Evolutionary conservation across 2,797 vertebrate species (phyloP).

Genomic region (Erethizon dorsatum): DNA sequence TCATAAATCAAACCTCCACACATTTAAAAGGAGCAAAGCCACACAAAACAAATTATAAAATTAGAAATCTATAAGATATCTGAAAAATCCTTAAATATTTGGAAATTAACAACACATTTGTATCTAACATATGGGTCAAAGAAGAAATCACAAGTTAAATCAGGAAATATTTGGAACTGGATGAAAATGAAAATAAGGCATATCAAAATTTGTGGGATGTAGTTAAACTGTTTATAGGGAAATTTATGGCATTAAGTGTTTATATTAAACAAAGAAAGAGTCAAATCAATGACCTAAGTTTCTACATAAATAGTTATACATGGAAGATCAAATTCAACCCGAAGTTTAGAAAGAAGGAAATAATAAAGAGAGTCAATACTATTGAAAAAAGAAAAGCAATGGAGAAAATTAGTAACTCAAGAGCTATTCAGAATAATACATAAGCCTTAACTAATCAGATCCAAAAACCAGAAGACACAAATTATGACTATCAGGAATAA

Average conservation of each 20-base stretch:
- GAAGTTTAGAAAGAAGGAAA: background rate
- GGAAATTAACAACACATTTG: too few relatives aligned
- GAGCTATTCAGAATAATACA: slow-evolving; percentile 29
- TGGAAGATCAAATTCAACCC: background rate
- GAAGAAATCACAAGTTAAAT: too few relatives aligned
- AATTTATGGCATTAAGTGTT: too few relatives aligned
- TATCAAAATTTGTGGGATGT: too few relatives aligned
- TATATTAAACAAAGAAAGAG: too few relatives aligned
- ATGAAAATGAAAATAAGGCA: too few relatives aligned
- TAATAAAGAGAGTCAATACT: slow-evolving; percentile 1
- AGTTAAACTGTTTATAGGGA: too few relatives aligned
- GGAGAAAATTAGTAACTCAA: slow-evolving; percentile 46
- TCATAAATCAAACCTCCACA: slow-evolving; percentile 11
- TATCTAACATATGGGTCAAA: too few relatives aligned
- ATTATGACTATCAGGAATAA: slow-evolving; percentile 32
- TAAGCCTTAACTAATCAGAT: slow-evolving; percentile 22
- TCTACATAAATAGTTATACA: background rate
- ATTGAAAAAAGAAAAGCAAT: slow-evolving; percentile 13
- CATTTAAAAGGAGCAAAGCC: background rate
- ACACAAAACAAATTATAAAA: slow-evolving; percentile 23
- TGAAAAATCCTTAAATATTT: too few relatives aligned
- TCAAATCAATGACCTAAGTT: too few relatives aligned
- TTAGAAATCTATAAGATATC: slow-evolving; percentile 6
- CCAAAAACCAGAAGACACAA: slow-evolving; percentile 30
- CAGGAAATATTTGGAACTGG: too few relatives aligned